Evolutionary conservation across 2,113 vertebrate genomes (phyloP).

Genomic region (Erythrolamprus reginae): DNA sequence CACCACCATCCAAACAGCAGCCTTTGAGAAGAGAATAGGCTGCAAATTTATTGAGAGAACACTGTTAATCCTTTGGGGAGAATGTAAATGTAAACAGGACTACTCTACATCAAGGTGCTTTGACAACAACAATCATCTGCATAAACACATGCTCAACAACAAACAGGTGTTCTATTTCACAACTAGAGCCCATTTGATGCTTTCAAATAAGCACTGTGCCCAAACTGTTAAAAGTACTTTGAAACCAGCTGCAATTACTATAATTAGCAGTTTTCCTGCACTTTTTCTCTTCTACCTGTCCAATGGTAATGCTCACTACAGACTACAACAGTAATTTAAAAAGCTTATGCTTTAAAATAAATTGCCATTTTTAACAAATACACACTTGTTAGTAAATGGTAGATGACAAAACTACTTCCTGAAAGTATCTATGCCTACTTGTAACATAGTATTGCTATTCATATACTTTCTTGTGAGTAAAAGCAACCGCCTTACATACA

Average conservation of each 20-base stretch:
- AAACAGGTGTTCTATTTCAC: slow-evolving; percentile 90
- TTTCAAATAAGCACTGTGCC: slow-evolving; percentile 73
- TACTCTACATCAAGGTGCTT: slow-evolving; percentile 82
- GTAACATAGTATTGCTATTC: background rate
- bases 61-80: slow-evolving; percentile 81
- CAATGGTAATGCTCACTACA: slow-evolving; percentile 39
- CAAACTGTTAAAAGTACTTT: slow-evolving; percentile 83
- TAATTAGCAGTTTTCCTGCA: slow-evolving; percentile 78
- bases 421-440: background rate
- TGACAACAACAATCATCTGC: slow-evolving; percentile 88
- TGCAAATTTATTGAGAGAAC: slow-evolving; percentile 79
- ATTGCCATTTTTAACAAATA: slow-evolving; percentile 1
- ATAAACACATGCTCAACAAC: slow-evolving; percentile 85
- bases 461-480: background rate
- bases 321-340: slow-evolving; percentile 34
- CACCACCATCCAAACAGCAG: slow-evolving; percentile 76
- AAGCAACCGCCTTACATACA: background rate
- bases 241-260: slow-evolving; percentile 85
- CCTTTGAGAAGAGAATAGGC: slow-evolving; percentile 77
- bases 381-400: background rate
- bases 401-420: slow-evolving; percentile 4
- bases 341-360: slow-evolving; percentile 21
- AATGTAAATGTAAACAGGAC: slow-evolving; percentile 79
- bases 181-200: slow-evolving; percentile 78
- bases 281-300: slow-evolving; percentile 69